Evolutionary conservation across 53 echinoderm and acorn worm species (phyloP).

Genomic region (Crossaster papposus): DNA sequence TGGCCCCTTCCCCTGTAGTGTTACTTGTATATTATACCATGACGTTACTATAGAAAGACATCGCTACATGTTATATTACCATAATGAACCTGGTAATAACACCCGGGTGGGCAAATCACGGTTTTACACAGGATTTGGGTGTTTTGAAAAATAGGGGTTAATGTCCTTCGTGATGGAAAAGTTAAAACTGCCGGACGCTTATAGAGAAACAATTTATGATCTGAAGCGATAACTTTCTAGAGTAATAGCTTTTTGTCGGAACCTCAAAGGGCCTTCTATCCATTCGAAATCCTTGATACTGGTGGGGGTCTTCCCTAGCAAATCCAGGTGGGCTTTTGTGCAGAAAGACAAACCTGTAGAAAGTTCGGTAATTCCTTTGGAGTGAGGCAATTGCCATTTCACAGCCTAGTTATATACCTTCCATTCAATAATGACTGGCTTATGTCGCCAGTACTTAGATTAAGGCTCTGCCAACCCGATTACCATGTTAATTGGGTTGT

Average conservation of each 20-base stretch:
- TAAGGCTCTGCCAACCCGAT: conserved; percentile 30
- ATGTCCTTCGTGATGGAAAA: conserved; percentile 21
- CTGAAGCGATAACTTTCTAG: conserved; percentile 9
- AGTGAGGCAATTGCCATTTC: background rate
- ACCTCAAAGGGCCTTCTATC: conserved; percentile 17
- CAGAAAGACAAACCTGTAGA: conserved; percentile 27
- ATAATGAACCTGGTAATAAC: too few species aligned
- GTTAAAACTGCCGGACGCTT: conserved; percentile 16
- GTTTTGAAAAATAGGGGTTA: conserved; percentile 7
- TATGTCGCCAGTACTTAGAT: background rate
- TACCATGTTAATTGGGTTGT: conserved; percentile 61
- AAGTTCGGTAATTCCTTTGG: conserved; percentile 39
- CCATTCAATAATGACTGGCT: background rate
- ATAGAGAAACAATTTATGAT: conserved; percentile 56
- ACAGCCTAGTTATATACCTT: background rate
- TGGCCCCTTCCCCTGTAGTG: background rate
- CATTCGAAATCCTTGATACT: conserved; percentile 12
- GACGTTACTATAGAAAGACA: background rate
- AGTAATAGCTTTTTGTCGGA: conserved; percentile 52
- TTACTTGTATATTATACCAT: background rate
- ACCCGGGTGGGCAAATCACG: conserved; percentile 12
- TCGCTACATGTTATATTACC: background rate
- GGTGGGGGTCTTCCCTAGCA: conserved; percentile 45
- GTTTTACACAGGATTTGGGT: background rate
- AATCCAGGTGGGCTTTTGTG: conserved; percentile 61